Evolutionary conservation across 2,888 invertebrate genomes (phyloP).

Genomic region (Chrysomela aeneicollis): DNA sequence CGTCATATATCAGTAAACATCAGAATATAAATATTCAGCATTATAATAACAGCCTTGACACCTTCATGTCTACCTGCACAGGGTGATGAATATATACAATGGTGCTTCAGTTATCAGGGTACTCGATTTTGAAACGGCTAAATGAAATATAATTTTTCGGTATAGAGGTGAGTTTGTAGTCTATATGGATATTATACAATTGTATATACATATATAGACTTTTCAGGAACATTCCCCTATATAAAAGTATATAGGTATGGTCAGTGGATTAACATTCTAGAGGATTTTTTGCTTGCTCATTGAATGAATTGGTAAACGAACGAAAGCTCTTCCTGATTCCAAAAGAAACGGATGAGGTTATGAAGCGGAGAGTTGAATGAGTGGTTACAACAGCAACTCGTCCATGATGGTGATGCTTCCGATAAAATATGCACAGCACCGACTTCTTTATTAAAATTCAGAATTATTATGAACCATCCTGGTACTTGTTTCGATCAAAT

Average conservation of each 20-base stretch:
- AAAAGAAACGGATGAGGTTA: not conserved
- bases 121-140: no score
- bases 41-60: not conserved
- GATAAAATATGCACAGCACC: no score
- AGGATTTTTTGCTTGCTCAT: constrained; percentile 16
- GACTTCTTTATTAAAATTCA: not conserved
- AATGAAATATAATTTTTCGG: no score
- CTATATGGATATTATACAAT: no score
- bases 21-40: not conserved
- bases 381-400: constrained; percentile 3
- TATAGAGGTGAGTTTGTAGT: no score
- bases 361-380: constrained; percentile 12
- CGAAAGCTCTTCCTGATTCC: constrained; percentile 14
- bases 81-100: not conserved
- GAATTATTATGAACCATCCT: not conserved
- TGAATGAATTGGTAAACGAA: constrained; percentile 19
- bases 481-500: no score
- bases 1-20: no score
- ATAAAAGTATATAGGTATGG: no score
- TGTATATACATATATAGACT: no score
- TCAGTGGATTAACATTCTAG: constrained; percentile 25
- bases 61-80: not conserved
- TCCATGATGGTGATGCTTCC: not conserved
- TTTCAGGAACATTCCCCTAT: no score
- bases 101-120: no score